A percentile compares a stretch with the other conserved stretches of the same genome.
These are phyloP conservation scores for Neomorphus geoffroyi DNA, from an alignment of 2,797 vertebrate genomes.

Conservation along the genomic window DNA sequence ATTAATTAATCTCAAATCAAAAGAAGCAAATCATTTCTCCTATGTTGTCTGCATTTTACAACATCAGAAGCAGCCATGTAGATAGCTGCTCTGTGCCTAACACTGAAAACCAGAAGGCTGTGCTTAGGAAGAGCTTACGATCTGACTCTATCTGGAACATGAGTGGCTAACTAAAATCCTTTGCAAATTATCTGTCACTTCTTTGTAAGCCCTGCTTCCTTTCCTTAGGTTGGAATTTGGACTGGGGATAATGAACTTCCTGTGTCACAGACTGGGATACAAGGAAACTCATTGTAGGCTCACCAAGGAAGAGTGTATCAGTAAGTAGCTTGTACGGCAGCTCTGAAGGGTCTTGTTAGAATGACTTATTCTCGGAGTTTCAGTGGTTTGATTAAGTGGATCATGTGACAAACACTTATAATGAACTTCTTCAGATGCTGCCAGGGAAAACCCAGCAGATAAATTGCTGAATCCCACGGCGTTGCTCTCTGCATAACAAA, in stretches of 20 bases:
- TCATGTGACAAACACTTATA: slow-evolving; percentile 75
- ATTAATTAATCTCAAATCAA: slow-evolving; percentile 45
- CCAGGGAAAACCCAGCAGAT: slow-evolving; percentile 72
- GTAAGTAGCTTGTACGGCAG: slow-evolving; percentile 72
- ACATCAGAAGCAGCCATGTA: background rate
- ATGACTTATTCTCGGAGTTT: slow-evolving; percentile 72
- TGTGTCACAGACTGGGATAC: slow-evolving; percentile 66
- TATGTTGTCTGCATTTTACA: background rate
- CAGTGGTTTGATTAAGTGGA: slow-evolving; percentile 74
- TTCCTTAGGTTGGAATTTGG: slow-evolving; percentile 63
- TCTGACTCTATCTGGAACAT: slow-evolving; percentile 40
- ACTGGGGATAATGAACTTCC: slow-evolving; percentile 77
- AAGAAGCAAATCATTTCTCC: background rate
- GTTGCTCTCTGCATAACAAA: slow-evolving; percentile 58
- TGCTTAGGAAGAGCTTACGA: background rate
- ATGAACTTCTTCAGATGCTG: slow-evolving; percentile 75
- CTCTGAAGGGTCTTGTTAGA: slow-evolving; percentile 74
- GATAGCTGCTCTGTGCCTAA: background rate
- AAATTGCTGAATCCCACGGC: slow-evolving; percentile 62
- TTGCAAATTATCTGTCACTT: slow-evolving; percentile 67
- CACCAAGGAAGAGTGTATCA: slow-evolving; percentile 70
- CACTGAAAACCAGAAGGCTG: background rate
- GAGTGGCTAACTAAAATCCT: slow-evolving; percentile 63
- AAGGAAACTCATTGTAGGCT: slow-evolving; percentile 76
- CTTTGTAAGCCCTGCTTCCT: slow-evolving; percentile 75